These are phyloP conservation scores for Patella ulyssiponensis DNA, from an alignment of 2,888 invertebrate species.

Conservation along the genomic window DNA sequence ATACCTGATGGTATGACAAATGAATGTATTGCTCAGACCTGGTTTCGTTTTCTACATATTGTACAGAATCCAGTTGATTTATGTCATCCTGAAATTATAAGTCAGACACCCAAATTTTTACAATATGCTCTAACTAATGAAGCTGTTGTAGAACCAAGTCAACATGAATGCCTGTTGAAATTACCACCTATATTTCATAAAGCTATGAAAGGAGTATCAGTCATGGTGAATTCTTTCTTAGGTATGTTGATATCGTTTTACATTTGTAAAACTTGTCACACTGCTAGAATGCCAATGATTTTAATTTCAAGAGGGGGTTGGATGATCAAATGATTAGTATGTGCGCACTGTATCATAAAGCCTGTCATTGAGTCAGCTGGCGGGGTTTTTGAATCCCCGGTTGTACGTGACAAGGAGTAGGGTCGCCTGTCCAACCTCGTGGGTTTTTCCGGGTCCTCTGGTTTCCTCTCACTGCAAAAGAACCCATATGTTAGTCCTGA, in stretches of 20 bases:
- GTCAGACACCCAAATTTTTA: slow-evolving; percentile 82
- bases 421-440: too few relatives aligned
- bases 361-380: too few relatives aligned
- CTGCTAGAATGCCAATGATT: too few relatives aligned
- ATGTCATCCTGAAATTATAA: slow-evolving; percentile 73
- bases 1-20: slow-evolving; percentile 90
- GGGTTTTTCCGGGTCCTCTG: too few relatives aligned
- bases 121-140: slow-evolving; percentile 87
- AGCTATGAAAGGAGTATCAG: slow-evolving; percentile 93
- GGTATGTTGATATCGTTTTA: slow-evolving; percentile 76
- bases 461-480: too few relatives aligned
- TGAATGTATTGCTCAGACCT: slow-evolving; percentile 89
- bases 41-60: slow-evolving; percentile 95
- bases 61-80: slow-evolving; percentile 95
- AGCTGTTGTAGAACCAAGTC: slow-evolving; percentile 86
- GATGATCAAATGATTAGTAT: too few relatives aligned
- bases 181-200: slow-evolving; percentile 92
- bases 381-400: too few relatives aligned
- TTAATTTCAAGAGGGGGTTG: too few relatives aligned
- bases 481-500: too few relatives aligned
- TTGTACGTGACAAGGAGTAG: too few relatives aligned
- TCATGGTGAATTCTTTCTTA: slow-evolving; percentile 94
- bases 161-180: slow-evolving; percentile 77
- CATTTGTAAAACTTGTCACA: too few relatives aligned
- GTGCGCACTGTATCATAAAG: too few relatives aligned